Base-by-base conservation (phyloP, 92 coral and sea anemone species). In the Ricordea florida region DNA sequence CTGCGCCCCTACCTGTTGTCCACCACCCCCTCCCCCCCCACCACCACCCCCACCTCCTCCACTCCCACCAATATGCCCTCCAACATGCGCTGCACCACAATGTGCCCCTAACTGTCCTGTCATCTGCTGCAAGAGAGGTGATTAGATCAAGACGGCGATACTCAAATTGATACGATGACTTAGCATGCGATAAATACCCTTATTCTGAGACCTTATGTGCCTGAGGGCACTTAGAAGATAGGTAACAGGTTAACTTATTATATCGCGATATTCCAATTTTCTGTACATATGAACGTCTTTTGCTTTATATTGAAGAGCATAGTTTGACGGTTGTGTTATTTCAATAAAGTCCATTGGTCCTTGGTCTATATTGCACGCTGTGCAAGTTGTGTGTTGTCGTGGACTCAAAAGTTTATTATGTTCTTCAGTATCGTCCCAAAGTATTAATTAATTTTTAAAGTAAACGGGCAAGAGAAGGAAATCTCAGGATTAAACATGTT, bases 1-100 rank as follows among this genome's bases (percentile, higher is more conserved):
- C 25, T 94, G 98, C 67, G 97, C 92, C 2, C 93, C 93, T 3
- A 57, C 94, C 2, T 94, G 98, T 58, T 86, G 91, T 38, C 90
- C 87, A 29, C 70, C 72, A 29, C 83, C 89, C 10, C 87, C 96
- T 10, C 78, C 87, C 33, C 92, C 84, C 6, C 77, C 89, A 2
- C 88, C 86, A 0, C 93, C 90, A 1, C 86, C 87, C 2, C 86
- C 84, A 0, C 93, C 89, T 1, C 91, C 89, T 8, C 92, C 91
- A 6, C 81, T 76, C 5, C 85, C 87, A 27, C 89, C 90, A 32
- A 86, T 90, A 32, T 90, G 96, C 49, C 96, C 96, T 46, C 92
- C 69, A 7, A 66, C 86, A 13, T 90, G 96, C 50, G 89, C 84
- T 22, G 89, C 92, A 11, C 68, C 74, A 11, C 61, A 61, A 3